Evolutionary conservation across 2,888 invertebrate species (phyloP).

Genomic region (Apodemia zela): DNA sequence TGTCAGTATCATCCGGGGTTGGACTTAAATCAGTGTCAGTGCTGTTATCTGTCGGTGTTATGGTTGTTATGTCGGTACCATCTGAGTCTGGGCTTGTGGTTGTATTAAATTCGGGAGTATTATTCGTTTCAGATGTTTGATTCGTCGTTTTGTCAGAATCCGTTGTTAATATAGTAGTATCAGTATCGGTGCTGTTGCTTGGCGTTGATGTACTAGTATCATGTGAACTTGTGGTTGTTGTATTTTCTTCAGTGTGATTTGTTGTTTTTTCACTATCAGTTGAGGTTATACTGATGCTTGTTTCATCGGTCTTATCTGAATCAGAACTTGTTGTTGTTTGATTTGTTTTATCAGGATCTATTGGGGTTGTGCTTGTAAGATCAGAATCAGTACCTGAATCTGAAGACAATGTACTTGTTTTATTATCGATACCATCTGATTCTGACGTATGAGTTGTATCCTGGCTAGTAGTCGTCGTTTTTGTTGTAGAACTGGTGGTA

Average conservation of each 20-base stretch:
- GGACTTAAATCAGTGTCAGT: background rate
- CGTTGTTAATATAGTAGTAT: background rate
- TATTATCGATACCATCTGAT: background rate
- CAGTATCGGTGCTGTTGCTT: background rate
- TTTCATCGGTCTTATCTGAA: background rate
- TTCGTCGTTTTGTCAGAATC: background rate
- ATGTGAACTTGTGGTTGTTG: background rate
- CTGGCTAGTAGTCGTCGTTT: background rate
- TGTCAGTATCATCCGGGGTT: background rate
- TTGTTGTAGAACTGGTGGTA: too few relatives aligned
- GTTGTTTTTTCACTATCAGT: background rate
- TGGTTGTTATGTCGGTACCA: too few relatives aligned
- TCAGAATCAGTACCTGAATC: too few relatives aligned
- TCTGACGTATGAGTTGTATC: too few relatives aligned
- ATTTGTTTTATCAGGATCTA: background rate
- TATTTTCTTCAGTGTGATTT: background rate
- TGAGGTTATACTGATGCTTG: background rate
- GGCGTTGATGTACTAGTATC: background rate
- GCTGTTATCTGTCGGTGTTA: background rate
- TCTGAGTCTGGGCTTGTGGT: too few relatives aligned
- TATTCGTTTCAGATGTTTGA: too few relatives aligned
- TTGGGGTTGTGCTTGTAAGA: too few relatives aligned
- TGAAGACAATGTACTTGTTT: background rate
- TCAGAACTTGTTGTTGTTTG: background rate
- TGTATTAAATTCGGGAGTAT: too few relatives aligned